Conservation (phyloP, 1,140 invertebrate genomes). For the Calephelis virginiensis region DNA sequence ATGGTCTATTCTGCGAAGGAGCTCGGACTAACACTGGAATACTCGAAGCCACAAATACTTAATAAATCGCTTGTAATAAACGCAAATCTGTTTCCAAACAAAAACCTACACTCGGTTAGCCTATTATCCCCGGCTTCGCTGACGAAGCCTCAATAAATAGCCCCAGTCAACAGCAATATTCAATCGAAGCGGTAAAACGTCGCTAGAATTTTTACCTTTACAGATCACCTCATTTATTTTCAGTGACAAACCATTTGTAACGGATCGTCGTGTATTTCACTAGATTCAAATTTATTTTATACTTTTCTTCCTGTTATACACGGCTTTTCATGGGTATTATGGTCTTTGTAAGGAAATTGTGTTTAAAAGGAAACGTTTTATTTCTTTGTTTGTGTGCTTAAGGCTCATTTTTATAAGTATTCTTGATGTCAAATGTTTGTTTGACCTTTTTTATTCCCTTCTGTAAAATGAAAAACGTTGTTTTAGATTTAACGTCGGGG, state of each 20-base stretch:
- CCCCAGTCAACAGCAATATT: slow-evolving; percentile 28
- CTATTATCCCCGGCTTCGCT: slow-evolving; percentile 30
- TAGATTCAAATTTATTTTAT: slow-evolving; percentile 15
- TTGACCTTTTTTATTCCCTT: no score
- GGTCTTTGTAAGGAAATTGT: background rate
- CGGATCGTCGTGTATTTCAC: slow-evolving; percentile 11
- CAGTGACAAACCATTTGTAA: slow-evolving; percentile 20
- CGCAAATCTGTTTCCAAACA: background rate
- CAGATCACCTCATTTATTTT: slow-evolving; percentile 21
- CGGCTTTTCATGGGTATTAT: background rate
- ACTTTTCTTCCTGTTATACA: slow-evolving; percentile 1
- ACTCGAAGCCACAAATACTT: background rate
- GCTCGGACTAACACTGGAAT: no score
- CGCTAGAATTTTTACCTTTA: slow-evolving; percentile 21
- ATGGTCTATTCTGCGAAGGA: no score
- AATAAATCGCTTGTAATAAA: background rate
- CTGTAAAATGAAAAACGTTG: no score
- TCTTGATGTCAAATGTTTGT: no score
- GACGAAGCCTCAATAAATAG: slow-evolving; percentile 29
- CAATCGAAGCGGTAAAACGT: slow-evolving; percentile 23
- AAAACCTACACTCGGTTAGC: slow-evolving; percentile 19
- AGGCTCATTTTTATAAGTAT: background rate
- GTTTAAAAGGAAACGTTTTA: slow-evolving; percentile 1
- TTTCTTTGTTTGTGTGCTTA: background rate
- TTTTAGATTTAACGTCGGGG: no score